Evolutionary conservation across 2,113 vertebrate species (phyloP).

Genomic region (Ascaphus truei): DNA sequence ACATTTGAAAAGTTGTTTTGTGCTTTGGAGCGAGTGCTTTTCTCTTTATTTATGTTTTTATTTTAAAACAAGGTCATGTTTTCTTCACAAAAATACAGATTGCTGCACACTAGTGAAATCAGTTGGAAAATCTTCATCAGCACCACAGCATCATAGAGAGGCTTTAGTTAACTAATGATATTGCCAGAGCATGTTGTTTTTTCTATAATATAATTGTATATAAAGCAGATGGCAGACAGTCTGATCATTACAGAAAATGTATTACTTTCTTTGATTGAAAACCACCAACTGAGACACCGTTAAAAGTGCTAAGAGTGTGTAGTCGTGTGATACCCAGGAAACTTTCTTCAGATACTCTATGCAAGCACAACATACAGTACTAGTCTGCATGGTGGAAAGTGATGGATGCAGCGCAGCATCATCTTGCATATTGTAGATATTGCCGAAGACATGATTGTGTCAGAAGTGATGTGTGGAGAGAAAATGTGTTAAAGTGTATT

Average conservation of each 20-base stretch:
- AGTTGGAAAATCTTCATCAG: neutral
- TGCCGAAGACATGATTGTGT: too few relatives aligned
- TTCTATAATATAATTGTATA: slow-evolving; percentile 7
- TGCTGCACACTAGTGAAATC: slow-evolving; percentile 2
- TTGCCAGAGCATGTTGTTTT: slow-evolving; percentile 15
- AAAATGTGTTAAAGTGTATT: too few relatives aligned
- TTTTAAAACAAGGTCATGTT: neutral
- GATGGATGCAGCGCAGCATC: too few relatives aligned
- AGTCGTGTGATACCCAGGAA: neutral
- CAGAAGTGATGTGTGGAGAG: too few relatives aligned
- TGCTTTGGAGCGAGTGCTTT: too few relatives aligned
- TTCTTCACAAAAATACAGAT: slow-evolving; percentile 9
- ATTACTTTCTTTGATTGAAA: slow-evolving; percentile 22
- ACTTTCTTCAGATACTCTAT: too few relatives aligned
- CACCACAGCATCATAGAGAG: neutral
- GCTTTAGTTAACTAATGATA: neutral
- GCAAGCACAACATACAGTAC: too few relatives aligned
- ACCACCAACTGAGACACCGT: slow-evolving; percentile 4
- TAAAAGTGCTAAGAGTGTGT: neutral
- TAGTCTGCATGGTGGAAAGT: too few relatives aligned
- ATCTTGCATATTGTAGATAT: too few relatives aligned
- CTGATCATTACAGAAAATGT: slow-evolving; percentile 25
- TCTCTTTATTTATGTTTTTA: too few relatives aligned
- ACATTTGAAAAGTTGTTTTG: too few relatives aligned
- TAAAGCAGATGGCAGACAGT: slow-evolving; percentile 20